Evolutionary conservation across 2,797 vertebrate species (phyloP).

Genomic region (Parauchenoglanis punctatus): DNA sequence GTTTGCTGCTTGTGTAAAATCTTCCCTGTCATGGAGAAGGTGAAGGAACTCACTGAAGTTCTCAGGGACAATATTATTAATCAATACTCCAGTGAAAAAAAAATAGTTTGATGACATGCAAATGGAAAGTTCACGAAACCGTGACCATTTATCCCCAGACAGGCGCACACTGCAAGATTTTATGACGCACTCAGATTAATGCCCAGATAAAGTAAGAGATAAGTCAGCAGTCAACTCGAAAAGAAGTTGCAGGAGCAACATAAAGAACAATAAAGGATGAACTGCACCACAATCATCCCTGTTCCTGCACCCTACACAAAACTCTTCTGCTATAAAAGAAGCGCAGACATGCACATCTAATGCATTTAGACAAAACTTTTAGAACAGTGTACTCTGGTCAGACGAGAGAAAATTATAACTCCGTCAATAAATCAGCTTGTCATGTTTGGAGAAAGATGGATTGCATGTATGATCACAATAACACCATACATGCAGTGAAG

Average conservation of each 20-base stretch:
- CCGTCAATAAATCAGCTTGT: background rate
- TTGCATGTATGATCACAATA: background rate
- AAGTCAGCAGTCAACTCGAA: background rate
- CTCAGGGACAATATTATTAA: background rate
- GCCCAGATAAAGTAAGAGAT: background rate
- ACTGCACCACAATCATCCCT: background rate
- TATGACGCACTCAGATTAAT: background rate
- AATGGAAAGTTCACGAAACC: background rate
- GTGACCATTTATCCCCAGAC: background rate
- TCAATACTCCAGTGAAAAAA: background rate
- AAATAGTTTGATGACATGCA: background rate
- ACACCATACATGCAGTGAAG: background rate
- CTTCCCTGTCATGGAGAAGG: background rate
- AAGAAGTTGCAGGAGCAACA: background rate
- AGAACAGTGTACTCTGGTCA: background rate
- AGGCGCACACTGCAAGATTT: background rate
- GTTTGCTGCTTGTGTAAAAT: too few relatives aligned
- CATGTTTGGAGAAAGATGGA: background rate
- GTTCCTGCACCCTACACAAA: background rate
- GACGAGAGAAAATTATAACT: background rate
- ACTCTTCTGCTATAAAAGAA: background rate
- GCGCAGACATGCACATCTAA: background rate
- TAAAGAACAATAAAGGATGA: background rate
- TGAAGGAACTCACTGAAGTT: background rate
- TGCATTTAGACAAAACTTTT: background rate